phyloP scores from a whole-genome alignment of 2,888 invertebrate genomes.

The Tipula lateralis region DNA sequence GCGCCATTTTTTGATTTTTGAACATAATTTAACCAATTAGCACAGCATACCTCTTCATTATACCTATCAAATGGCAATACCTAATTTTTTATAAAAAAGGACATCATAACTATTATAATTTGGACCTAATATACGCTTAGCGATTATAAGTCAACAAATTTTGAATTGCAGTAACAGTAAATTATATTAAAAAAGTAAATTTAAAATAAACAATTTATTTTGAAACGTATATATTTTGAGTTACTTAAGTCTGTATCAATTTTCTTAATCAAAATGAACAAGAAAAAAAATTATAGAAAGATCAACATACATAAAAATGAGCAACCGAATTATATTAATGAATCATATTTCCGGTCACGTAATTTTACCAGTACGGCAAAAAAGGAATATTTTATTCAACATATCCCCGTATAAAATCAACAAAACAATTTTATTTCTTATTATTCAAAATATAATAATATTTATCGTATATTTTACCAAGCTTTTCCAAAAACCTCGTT shows the following conservation, averaged over 20 bases:
- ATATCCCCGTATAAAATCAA: not conserved
- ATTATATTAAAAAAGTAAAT: too few relatives aligned
- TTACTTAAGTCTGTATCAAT: not conserved
- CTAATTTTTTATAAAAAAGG: too few relatives aligned
- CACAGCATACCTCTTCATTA: too few relatives aligned
- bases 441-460: not conserved
- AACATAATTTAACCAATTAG: too few relatives aligned
- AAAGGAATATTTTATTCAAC: not conserved
- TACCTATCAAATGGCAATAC: too few relatives aligned
- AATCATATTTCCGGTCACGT: conserved; percentile 24
- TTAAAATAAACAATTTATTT: not conserved
- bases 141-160: too few relatives aligned
- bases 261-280: not conserved
- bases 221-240: not conserved
- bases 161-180: too few relatives aligned
- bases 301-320: not conserved
- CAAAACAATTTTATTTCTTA: not conserved
- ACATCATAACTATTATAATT: too few relatives aligned
- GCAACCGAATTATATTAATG: conserved; percentile 1
- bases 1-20: too few relatives aligned
- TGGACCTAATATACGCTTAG: too few relatives aligned
- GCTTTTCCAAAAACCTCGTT: not conserved
- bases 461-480: not conserved
- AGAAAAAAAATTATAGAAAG: not conserved
- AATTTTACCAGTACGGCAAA: not conserved